Conservation (phyloP, 2,888 invertebrate species). For the Drosophila prostipennis region DNA sequence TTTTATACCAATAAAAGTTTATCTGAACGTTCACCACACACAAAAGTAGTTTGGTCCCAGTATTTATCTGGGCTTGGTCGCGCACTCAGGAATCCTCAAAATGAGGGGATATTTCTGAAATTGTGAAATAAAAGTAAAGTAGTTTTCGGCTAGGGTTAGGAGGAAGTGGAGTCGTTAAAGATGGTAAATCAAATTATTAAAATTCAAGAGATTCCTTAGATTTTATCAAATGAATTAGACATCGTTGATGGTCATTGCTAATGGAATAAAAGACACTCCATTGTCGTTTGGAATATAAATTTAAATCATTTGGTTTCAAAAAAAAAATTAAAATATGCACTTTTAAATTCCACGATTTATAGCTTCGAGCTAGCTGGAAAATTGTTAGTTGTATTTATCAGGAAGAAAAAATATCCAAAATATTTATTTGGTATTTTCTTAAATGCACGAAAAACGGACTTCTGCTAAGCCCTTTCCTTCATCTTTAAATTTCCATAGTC, state of each 20-base stretch:
- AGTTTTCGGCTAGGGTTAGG: neutral
- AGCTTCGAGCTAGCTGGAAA: too few relatives aligned
- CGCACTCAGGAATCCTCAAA: slow-evolving; percentile 7
- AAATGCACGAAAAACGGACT: neutral
- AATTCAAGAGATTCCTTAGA: too few relatives aligned
- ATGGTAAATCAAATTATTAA: neutral
- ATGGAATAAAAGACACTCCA: too few relatives aligned
- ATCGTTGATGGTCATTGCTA: too few relatives aligned
- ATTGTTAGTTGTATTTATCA: too few relatives aligned
- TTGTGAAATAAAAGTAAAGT: slow-evolving; percentile 18
- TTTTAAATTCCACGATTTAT: too few relatives aligned
- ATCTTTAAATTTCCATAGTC: neutral
- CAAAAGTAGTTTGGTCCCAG: slow-evolving; percentile 16
- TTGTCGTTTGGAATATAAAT: too few relatives aligned
- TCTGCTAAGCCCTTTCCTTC: neutral
- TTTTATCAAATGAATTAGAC: too few relatives aligned
- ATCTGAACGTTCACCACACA: slow-evolving; percentile 10
- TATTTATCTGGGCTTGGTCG: slow-evolving; percentile 36
- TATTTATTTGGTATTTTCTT: too few relatives aligned
- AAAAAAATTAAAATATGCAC: too few relatives aligned
- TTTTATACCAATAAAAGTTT: slow-evolving; percentile 62
- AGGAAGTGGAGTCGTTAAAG: neutral
- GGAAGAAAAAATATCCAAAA: too few relatives aligned
- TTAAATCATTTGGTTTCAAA: too few relatives aligned
- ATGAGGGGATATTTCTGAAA: neutral